Evolutionary conservation across 2,888 invertebrate species (phyloP).

Genomic region (Cataglyphis albicans): DNA sequence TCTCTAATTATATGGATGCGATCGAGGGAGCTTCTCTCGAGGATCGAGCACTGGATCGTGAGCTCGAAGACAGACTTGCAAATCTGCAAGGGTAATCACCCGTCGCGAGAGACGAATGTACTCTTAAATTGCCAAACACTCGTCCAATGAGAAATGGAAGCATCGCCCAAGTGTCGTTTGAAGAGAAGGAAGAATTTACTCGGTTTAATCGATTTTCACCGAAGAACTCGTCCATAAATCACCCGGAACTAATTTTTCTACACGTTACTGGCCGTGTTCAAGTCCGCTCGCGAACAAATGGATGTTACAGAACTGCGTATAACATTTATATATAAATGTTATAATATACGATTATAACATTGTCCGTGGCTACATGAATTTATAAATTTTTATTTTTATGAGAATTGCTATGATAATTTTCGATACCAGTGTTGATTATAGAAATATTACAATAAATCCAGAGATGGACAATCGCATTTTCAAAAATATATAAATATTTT

Average conservation of each 20-base stretch:
- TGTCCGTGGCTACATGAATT: slow-evolving; percentile 10
- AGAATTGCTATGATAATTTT: slow-evolving; percentile 20
- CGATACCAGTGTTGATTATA: neutral
- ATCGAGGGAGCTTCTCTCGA: slow-evolving; percentile 18
- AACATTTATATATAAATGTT: slow-evolving; percentile 36
- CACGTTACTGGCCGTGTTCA: slow-evolving; percentile 18
- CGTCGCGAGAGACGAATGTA: slow-evolving; percentile 50
- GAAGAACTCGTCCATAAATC: slow-evolving; percentile 53
- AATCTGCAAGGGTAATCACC: slow-evolving; percentile 54
- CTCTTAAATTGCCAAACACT: slow-evolving; percentile 55
- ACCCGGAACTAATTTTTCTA: slow-evolving; percentile 49
- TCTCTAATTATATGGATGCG: slow-evolving; percentile 36
- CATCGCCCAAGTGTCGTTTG: slow-evolving; percentile 46
- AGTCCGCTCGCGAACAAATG: slow-evolving; percentile 17
- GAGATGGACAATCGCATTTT: neutral
- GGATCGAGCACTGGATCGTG: slow-evolving; percentile 4
- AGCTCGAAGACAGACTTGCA: slow-evolving; percentile 34
- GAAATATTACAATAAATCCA: slow-evolving; percentile 25
- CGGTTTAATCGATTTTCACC: slow-evolving; percentile 54
- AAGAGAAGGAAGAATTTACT: slow-evolving; percentile 47
- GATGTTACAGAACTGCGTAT: slow-evolving; percentile 14
- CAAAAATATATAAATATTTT: neutral
- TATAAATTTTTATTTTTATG: slow-evolving; percentile 8
- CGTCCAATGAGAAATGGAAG: slow-evolving; percentile 50
- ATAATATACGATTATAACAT: slow-evolving; percentile 15